Base-by-base conservation (phyloP, 2,888 invertebrate genomes). In the Incurvaria masculella region DNA sequence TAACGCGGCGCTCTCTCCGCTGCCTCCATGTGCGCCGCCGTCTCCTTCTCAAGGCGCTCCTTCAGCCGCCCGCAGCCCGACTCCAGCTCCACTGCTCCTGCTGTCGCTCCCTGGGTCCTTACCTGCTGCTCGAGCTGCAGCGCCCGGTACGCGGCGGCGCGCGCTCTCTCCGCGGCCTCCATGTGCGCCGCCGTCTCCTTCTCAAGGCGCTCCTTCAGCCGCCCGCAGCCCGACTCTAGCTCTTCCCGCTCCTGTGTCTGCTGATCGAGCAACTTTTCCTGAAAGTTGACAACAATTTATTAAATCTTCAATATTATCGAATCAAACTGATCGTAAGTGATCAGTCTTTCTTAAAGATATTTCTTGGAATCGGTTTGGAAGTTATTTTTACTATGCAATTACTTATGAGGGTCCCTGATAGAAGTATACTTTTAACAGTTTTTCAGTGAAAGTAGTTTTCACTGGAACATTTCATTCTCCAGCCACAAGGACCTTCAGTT, bases 231-330 rank as follows among this genome's bases (percentile, higher is more conserved):
- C 2, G 87, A 85, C 63, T 91, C 88, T 11, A 75, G 51, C 89
- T 96, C 96, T 72, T 96, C 96, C 63, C 92, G 89, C 74, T 97
- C 96, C 64, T 95, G 94, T 51, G 87, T 85, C 63, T 90, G 85
- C 60, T 91, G 82, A 73, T 96, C 96, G 53, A 94, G 79, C 66
- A 96, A 95, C 69, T 94, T 92, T 69, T 97, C 97, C 76, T 80
- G 66, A 65, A 33, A 33, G 14, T 14, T 33, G 23, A n/a, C n/a
- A n/a, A n/a, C n/a, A n/a, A n/a, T n/a, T n/a, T n/a, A n/a, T n/a
- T n/a, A n/a, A n/a, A n/a, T n/a, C n/a, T n/a, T n/a, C n/a, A n/a
- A n/a, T n/a, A n/a, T n/a, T n/a, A n/a, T n/a, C n/a, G n/a, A n/a
- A n/a, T n/a, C n/a, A n/a, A n/a, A n/a, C n/a, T n/a, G n/a, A n/a